Evolutionary conservation across 2,888 invertebrate genomes (phyloP).

Genomic region (Lithophane socia): DNA sequence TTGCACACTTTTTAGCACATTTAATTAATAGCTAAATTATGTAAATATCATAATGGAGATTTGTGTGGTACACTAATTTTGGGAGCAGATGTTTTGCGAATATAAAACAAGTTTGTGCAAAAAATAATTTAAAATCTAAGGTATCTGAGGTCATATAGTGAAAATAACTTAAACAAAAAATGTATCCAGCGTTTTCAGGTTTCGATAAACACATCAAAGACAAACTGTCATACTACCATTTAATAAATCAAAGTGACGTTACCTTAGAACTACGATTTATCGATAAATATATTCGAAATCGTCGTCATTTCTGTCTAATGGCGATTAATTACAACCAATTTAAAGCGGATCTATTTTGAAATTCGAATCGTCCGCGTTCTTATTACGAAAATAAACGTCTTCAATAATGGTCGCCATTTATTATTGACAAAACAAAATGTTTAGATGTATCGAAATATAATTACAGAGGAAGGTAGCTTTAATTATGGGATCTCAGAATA

Average conservation of each 20-base stretch:
- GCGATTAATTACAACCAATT: slow-evolving; percentile 53
- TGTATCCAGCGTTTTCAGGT: not conserved
- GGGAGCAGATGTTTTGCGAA: slow-evolving; percentile 31
- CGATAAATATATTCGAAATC: slow-evolving; percentile 48
- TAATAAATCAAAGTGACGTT: slow-evolving; percentile 23
- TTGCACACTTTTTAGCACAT: slow-evolving; percentile 36
- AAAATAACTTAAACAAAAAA: not conserved
- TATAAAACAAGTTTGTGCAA: slow-evolving; percentile 10
- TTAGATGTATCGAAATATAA: slow-evolving; percentile 55
- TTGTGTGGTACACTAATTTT: slow-evolving; percentile 22
- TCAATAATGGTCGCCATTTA: slow-evolving; percentile 44
- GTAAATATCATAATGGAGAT: slow-evolving; percentile 34
- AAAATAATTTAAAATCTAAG: not conserved
- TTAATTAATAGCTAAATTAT: slow-evolving; percentile 41
- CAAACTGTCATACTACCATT: not conserved
- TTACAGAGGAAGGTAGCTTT: slow-evolving; percentile 41
- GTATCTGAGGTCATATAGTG: not conserved
- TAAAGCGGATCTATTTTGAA: slow-evolving; percentile 59
- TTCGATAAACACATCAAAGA: slow-evolving; percentile 7
- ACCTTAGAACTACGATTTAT: slow-evolving; percentile 30
- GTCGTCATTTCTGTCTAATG: slow-evolving; percentile 46
- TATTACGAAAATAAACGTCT: slow-evolving; percentile 53
- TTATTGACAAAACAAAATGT: slow-evolving; percentile 53
- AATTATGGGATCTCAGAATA: slow-evolving; percentile 54
- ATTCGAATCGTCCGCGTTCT: slow-evolving; percentile 56